A percentile compares a stretch with the other conserved stretches of the same genome.
phyloP scores from a whole-genome alignment of 2,797 vertebrate species.

The Acanthis flammea region DNA sequence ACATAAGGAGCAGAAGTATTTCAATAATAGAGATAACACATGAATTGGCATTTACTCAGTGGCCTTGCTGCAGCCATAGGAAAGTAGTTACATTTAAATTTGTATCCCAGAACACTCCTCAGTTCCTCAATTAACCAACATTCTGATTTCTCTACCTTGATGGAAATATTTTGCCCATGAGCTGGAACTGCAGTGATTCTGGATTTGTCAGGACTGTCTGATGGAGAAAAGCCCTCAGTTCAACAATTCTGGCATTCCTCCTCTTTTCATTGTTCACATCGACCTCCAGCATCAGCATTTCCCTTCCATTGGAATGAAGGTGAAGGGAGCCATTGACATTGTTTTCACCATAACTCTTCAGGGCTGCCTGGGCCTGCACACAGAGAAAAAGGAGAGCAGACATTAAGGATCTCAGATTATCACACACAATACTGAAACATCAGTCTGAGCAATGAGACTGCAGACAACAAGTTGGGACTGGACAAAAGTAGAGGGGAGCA shows the following conservation, averaged over 20 bases:
- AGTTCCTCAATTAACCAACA: background rate
- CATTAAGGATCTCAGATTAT: background rate
- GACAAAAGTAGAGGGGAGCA: background rate
- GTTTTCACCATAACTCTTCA: conserved; percentile 35
- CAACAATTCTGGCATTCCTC: conserved; percentile 36
- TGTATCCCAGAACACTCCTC: background rate
- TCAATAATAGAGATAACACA: background rate
- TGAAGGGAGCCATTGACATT: conserved; percentile 71
- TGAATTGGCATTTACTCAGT: background rate
- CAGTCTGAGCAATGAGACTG: background rate
- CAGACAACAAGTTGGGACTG: background rate
- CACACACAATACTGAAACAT: background rate
- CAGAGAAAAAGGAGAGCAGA: background rate
- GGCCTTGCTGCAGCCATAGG: background rate
- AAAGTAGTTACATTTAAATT: background rate
- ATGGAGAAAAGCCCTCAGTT: conserved; percentile 66
- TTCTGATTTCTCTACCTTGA: conserved; percentile 71
- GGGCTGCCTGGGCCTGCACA: conserved; percentile 73
- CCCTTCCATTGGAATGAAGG: conserved; percentile 71
- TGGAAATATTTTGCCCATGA: conserved; percentile 75
- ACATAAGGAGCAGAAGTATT: background rate
- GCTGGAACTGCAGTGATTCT: conserved; percentile 65
- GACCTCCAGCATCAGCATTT: conserved; percentile 70
- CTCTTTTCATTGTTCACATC: conserved; percentile 61
- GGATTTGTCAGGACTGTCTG: conserved; percentile 73